Conservation (phyloP, 2,797 vertebrate genomes). For the Eulemur albifrons region DNA sequence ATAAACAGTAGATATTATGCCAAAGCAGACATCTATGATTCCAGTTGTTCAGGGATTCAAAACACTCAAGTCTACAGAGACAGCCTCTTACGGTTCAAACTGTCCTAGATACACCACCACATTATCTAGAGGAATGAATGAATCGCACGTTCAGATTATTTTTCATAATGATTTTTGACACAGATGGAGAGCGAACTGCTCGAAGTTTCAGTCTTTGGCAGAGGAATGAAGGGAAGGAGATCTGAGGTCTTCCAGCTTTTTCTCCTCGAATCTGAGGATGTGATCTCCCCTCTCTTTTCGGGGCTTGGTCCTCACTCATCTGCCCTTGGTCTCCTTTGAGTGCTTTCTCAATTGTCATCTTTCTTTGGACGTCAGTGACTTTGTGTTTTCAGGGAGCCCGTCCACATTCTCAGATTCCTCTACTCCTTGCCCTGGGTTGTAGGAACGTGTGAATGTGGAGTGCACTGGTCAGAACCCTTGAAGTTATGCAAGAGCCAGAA, state of each 20-base stretch:
- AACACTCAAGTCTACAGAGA: neutral
- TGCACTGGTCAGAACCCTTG: neutral
- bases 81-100: neutral
- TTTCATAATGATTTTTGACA: neutral
- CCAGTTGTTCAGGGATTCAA: neutral
- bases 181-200: neutral
- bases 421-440: neutral
- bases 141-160: neutral
- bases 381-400: neutral
- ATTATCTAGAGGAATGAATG: neutral
- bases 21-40: neutral
- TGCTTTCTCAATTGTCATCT: neutral
- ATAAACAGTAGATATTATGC: neutral
- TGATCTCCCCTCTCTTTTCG: rapidly evolving
- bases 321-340: neutral
- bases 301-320: neutral
- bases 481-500: neutral
- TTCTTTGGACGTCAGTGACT: neutral
- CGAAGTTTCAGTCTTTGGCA: neutral
- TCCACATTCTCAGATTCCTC: neutral
- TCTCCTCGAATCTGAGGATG: neutral
- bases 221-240: neutral
- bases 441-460: neutral
- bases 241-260: neutral
- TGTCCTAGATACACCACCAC: neutral